Evolutionary conservation across 2,888 invertebrate genomes (phyloP).

Genomic region (Vanessa cardui): DNA sequence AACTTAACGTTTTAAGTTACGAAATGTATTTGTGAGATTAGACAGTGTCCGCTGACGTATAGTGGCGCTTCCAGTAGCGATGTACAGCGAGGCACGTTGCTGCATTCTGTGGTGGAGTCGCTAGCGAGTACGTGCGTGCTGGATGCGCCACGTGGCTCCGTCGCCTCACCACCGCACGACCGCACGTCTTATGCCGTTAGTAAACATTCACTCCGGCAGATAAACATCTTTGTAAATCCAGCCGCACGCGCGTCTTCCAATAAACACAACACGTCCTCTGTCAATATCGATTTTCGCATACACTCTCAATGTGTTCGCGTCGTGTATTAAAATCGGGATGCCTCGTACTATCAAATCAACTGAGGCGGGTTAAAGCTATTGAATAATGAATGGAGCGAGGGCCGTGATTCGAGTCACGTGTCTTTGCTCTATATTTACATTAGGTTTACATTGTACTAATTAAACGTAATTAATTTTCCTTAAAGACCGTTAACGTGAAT

Average conservation of each 20-base stretch:
- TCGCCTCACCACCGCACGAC: slow-evolving; percentile 29
- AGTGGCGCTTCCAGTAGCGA: slow-evolving; percentile 38
- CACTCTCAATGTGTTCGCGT: slow-evolving; percentile 29
- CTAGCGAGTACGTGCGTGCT: slow-evolving; percentile 35
- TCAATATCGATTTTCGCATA: slow-evolving; percentile 36
- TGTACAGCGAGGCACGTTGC: slow-evolving; percentile 32
- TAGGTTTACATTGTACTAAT: slow-evolving; percentile 14
- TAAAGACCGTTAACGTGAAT: background rate
- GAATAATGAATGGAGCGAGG: slow-evolving; percentile 70
- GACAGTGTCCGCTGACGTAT: slow-evolving; percentile 43
- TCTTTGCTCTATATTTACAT: slow-evolving; percentile 42
- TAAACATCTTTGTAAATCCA: slow-evolving; percentile 61
- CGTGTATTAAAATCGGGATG: slow-evolving; percentile 41
- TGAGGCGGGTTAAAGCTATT: slow-evolving; percentile 58
- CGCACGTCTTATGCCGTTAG: slow-evolving; percentile 50
- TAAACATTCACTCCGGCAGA: slow-evolving; percentile 59
- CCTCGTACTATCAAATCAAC: slow-evolving; percentile 42
- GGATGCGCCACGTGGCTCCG: slow-evolving; percentile 42
- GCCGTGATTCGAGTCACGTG: slow-evolving; percentile 57
- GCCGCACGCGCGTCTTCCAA: slow-evolving; percentile 41
- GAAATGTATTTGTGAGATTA: slow-evolving; percentile 41
- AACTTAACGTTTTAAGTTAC: slow-evolving; percentile 37
- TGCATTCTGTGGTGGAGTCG: slow-evolving; percentile 36
- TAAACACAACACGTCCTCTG: slow-evolving; percentile 55
- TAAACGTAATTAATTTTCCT: slow-evolving; percentile 11